phyloP scores from a whole-genome alignment of 2,797 vertebrate genomes.

The Sardinella longiceps region DNA sequence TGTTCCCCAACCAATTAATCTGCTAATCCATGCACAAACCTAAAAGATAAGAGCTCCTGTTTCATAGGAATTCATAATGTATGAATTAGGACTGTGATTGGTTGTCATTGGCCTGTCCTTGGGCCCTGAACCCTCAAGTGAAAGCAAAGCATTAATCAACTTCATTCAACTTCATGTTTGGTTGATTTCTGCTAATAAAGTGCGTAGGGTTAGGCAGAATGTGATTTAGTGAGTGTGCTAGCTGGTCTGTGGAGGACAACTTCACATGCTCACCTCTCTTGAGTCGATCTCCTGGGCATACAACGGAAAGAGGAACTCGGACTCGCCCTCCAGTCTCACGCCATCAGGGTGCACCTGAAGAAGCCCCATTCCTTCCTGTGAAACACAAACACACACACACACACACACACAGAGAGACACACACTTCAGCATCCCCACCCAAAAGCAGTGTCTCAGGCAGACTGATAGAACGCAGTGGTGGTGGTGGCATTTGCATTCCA shows the following conservation, averaged over 20 bases:
- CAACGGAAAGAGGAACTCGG: slow-evolving; percentile 91
- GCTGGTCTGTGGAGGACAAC: neutral
- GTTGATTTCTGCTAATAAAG: too few relatives aligned
- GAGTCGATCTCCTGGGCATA: slow-evolving; percentile 94
- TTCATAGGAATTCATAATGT: neutral
- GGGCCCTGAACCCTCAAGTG: too few relatives aligned
- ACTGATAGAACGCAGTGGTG: neutral
- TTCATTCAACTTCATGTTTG: too few relatives aligned
- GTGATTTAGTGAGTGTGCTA: neutral
- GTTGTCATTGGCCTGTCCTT: too few relatives aligned
- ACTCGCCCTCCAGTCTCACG: slow-evolving; percentile 90
- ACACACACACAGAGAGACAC: neutral
- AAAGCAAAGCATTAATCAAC: too few relatives aligned
- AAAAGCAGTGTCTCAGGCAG: neutral
- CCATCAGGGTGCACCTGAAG: slow-evolving; percentile 85
- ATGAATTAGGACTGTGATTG: too few relatives aligned
- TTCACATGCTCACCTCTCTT: slow-evolving; percentile 81
- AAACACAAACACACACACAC: neutral
- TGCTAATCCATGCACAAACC: neutral
- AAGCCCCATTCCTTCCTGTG: slow-evolving; percentile 91
- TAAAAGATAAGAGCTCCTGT: neutral
- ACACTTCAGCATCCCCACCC: neutral
- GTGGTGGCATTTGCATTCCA: neutral
- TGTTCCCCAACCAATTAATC: neutral
- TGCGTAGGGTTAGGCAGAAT: too few relatives aligned